Percentiles rank a stretch among this genome's conserved stretches.
phyloP scores from a whole-genome alignment of 2,888 invertebrate species.

The Pomacea canaliculata region DNA sequence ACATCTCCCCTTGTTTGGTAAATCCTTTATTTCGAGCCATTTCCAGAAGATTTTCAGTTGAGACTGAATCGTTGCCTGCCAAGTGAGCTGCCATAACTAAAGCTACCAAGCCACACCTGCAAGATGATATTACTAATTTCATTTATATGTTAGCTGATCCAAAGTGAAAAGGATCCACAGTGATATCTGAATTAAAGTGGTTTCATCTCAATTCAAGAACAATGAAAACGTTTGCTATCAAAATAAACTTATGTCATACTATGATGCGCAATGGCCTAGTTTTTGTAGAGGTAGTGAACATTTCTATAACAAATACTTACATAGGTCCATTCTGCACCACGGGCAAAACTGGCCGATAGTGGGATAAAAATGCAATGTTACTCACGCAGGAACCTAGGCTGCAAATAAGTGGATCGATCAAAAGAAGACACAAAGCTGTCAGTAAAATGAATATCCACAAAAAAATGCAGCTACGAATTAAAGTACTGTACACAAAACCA shows the following conservation, averaged over 20 bases:
- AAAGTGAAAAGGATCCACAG: not conserved
- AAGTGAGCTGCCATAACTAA: slow-evolving; percentile 82
- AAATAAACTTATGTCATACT: too few relatives aligned
- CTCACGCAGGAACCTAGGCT: not conserved
- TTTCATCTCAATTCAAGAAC: too few relatives aligned
- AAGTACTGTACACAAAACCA: too few relatives aligned
- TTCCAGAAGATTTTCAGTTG: slow-evolving; percentile 74
- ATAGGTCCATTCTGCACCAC: slow-evolving; percentile 51
- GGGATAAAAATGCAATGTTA: slow-evolving; percentile 36
- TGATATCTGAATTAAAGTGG: too few relatives aligned
- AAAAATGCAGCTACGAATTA: too few relatives aligned
- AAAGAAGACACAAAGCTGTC: not conserved
- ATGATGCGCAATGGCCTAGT: too few relatives aligned
- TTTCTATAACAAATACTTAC: slow-evolving; percentile 36
- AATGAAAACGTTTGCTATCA: too few relatives aligned
- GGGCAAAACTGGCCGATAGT: slow-evolving; percentile 45
- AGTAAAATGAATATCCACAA: too few relatives aligned
- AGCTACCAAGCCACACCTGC: slow-evolving; percentile 89
- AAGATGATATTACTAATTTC: slow-evolving; percentile 18
- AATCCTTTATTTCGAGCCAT: slow-evolving; percentile 77
- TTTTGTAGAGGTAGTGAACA: too few relatives aligned
- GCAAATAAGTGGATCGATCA: not conserved
- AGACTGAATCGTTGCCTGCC: slow-evolving; percentile 67
- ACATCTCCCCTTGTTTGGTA: slow-evolving; percentile 89
- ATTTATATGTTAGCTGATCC: not conserved